Percentiles rank a stretch among this genome's conserved stretches.
phyloP scores from a whole-genome alignment of 1,140 invertebrate genomes.

The Drosophila serrata region DNA sequence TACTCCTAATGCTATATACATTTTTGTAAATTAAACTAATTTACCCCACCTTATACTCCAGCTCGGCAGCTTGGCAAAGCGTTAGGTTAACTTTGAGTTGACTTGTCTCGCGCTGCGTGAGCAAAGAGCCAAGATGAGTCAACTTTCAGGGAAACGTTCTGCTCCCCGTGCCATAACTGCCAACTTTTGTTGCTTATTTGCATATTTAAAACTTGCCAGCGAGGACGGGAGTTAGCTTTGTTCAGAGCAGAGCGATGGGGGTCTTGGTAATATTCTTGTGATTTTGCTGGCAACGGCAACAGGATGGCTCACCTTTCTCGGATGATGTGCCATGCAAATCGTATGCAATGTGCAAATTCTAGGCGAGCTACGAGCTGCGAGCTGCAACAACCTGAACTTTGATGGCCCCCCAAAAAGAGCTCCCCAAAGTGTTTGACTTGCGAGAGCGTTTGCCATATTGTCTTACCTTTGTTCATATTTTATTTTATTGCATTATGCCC shows the following conservation, averaged over 20 bases:
- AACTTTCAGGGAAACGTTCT: constrained; percentile 57
- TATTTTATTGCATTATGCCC: constrained; percentile 60
- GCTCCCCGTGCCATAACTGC: constrained; percentile 47
- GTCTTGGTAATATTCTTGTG: constrained; percentile 67
- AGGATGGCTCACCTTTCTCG: constrained; percentile 40
- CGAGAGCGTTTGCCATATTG: constrained; percentile 70
- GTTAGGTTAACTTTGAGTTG: constrained; percentile 63
- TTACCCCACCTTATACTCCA: constrained; percentile 1
- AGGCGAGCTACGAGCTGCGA: constrained; percentile 2
- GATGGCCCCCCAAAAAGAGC: constrained; percentile 8
- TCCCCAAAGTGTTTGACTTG: constrained; percentile 65
- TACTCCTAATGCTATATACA: background rate
- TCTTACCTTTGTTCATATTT: constrained; percentile 67
- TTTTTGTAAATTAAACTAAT: constrained; percentile 40
- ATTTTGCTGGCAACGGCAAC: constrained; percentile 47
- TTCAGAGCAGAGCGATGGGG: constrained; percentile 27
- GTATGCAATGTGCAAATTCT: constrained; percentile 73
- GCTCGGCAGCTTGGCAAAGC: constrained; percentile 23
- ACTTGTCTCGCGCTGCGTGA: constrained; percentile 54
- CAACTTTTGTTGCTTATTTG: constrained; percentile 80
- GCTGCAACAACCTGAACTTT: constrained; percentile 61
- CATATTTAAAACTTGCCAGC: constrained; percentile 74
- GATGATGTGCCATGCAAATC: constrained; percentile 70
- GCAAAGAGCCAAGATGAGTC: constrained; percentile 66
- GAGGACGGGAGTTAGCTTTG: constrained; percentile 35